phyloP scores from a whole-genome alignment of 2,113 vertebrate species.

The Halcyon malimbica region DNA sequence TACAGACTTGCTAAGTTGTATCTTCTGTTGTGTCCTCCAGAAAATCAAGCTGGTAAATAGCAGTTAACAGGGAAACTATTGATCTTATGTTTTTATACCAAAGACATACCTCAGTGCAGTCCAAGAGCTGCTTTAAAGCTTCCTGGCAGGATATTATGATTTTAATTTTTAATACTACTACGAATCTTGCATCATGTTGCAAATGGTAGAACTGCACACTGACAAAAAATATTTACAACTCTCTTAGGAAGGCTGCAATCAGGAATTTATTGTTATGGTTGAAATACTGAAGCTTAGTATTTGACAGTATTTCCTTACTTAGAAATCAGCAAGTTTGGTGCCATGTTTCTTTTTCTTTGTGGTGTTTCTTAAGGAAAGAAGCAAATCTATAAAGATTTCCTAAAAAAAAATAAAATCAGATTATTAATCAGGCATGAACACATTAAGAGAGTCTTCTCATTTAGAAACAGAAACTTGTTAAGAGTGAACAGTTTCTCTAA shows the following conservation, averaged over 20 bases:
- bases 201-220: background rate
- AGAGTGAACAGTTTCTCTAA: background rate
- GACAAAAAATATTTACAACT: background rate
- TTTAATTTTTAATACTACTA: background rate
- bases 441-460: background rate
- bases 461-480: background rate
- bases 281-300: background rate
- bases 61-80: background rate
- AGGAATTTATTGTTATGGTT: background rate
- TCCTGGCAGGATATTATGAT: background rate
- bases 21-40: background rate
- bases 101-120: background rate
- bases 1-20: rapidly evolving
- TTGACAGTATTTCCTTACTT: background rate
- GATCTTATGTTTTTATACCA: background rate
- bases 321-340: background rate
- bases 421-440: background rate
- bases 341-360: background rate
- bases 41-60: background rate
- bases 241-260: background rate
- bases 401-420: background rate
- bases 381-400: background rate
- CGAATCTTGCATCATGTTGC: rapidly evolving
- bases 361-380: background rate
- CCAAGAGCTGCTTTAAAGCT: background rate